Evolutionary conservation across 2,888 invertebrate genomes (phyloP).

Genomic region (Tipula lateralis): DNA sequence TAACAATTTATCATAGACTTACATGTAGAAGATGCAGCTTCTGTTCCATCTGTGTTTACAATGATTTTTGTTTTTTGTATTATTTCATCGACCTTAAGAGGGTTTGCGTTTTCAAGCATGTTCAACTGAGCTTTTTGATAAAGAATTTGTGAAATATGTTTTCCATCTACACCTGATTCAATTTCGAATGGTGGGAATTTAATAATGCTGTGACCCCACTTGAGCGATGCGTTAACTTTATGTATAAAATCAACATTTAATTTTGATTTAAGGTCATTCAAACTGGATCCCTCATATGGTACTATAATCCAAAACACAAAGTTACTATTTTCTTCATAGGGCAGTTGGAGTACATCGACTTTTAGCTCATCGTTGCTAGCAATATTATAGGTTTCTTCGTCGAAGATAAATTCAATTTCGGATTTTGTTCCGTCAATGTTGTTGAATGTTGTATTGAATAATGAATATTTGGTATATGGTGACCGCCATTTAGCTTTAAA

Average conservation of each 20-base stretch:
- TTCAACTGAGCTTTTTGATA: not conserved
- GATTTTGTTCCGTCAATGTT: not conserved
- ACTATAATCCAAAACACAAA: constrained; percentile 12
- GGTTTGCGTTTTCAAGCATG: not conserved
- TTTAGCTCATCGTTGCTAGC: not conserved
- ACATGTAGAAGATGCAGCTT: not conserved
- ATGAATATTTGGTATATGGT: not conserved
- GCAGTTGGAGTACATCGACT: not conserved
- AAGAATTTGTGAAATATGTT: not conserved
- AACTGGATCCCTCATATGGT: not conserved
- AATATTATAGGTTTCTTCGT: not conserved
- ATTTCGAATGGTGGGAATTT: not conserved
- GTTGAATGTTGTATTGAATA: not conserved
- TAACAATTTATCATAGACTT: too few relatives aligned
- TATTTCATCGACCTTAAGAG: not conserved
- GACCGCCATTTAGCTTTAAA: not conserved
- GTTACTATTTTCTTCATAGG: not conserved
- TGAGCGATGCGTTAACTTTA: not conserved
- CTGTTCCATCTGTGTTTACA: constrained; percentile 25
- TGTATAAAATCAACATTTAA: not conserved
- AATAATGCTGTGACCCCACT: not conserved
- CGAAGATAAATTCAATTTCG: not conserved
- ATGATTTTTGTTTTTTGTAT: constrained; percentile 26
- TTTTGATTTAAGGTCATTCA: not conserved
- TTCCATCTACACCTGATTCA: not conserved